Evolutionary conservation across 2,888 invertebrate species (phyloP).

Genomic region (Aplocera efformata): DNA sequence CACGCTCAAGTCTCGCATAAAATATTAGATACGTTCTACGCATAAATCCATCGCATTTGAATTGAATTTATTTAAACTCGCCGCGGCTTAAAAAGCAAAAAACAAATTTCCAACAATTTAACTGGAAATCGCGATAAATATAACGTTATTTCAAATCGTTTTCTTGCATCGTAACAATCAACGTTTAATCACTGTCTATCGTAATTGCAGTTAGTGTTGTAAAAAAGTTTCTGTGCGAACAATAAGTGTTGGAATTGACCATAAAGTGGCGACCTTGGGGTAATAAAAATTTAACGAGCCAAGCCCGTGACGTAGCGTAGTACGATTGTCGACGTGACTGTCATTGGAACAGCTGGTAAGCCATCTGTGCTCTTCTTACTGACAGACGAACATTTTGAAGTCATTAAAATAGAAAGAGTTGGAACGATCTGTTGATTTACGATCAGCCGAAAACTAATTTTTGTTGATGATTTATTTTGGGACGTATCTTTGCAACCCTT

Average conservation of each 20-base stretch:
- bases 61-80: conserved; percentile 28
- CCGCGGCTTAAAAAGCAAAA: conserved; percentile 7
- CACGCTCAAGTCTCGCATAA: conserved; percentile 27
- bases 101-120: conserved; percentile 6
- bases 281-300: conserved; percentile 80
- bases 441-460: conserved; percentile 26
- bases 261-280: conserved; percentile 80
- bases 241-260: conserved; percentile 79
- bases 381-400: conserved; percentile 35
- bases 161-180: conserved; percentile 71
- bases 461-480: conserved; percentile 24
- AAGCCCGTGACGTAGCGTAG: conserved; percentile 58
- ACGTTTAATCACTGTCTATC: conserved; percentile 72
- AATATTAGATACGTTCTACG: conserved; percentile 28
- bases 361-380: conserved; percentile 52
- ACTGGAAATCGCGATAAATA: conserved; percentile 34
- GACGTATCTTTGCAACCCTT: conserved; percentile 19
- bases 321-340: conserved; percentile 72
- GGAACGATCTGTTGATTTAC: conserved; percentile 51
- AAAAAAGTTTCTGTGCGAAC: conserved; percentile 71
- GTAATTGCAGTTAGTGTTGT: conserved; percentile 55
- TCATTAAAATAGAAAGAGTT: conserved; percentile 56
- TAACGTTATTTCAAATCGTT: conserved; percentile 56
- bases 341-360: conserved; percentile 72
- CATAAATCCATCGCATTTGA: conserved; percentile 41